Evolutionary conservation across 1,140 invertebrate genomes (phyloP), one percentile per base, ranked within the genome.

Genomic region (Drosophila pallidifrons): DNA sequence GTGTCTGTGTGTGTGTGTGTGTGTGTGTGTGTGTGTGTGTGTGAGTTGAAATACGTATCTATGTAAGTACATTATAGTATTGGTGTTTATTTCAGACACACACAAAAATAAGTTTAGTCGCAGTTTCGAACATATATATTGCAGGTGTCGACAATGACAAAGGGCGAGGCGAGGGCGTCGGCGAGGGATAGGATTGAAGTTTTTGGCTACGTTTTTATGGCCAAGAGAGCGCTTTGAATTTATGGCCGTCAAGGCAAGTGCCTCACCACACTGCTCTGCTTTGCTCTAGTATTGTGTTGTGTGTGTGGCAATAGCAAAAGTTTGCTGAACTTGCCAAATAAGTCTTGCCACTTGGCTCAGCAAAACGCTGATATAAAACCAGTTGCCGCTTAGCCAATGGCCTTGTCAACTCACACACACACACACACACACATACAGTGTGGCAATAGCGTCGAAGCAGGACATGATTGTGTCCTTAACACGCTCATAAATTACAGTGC

Each of bases 321-420:
- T 74, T 77, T 74, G 75, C 75, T 77, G 70, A 74, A 77, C 70
- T 77, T 74, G 75, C 64, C 71, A 68, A 74, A 74, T 68, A 25
- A 25, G 47, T 68, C 61, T 72, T 72, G 69, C 58, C 67, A 57
- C 67, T 46, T 25, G 52, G 51, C 43, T 25, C 41, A 43, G 5
- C 8, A 52, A 52, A 43, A 13, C 11, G 13, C n/a, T 13, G 3
- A 43, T 5, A 43, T 1, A 38, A 70, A 69, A 64, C 68, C 41
- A 71, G 59, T 47, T 55, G 54, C 49, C 58, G 58, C 43, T 16
- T 61, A 28, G 46, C 47, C 41, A 25, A 2, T 63, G 38, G 67
- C 67, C 68, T 70, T 70, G 67, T 51, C 67, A 69, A 38, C 16
- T 30, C 7, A 45, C 4, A 11, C 1, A 2, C 13, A n/a, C 20